Evolutionary conservation across 2,888 invertebrate genomes (phyloP), one percentile per base, ranked within the genome.

Genomic region (Acanthosepion pharaonis): DNA sequence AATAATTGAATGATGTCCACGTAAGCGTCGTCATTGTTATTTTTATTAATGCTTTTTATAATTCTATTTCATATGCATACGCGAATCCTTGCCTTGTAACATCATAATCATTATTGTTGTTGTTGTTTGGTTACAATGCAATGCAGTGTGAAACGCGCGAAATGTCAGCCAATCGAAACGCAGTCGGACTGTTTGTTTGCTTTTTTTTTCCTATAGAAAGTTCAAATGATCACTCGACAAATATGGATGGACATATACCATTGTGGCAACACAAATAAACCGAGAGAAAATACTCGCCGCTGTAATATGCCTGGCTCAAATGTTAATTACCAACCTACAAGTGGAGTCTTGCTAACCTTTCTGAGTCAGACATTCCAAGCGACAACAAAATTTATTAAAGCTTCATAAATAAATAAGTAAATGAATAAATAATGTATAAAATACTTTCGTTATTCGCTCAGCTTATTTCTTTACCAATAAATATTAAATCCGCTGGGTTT

Each of bases 121-220:
- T 78, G 78, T 78, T 78, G n/a, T 78, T 78, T 78, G 33, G 78
- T 78, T 15, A 78, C 78, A 78, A 78, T 78, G 78, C 78, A 78
- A 78, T 78, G 78, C n/a, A 78, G 78, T 78, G 78, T n/a, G n/a
- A 78, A n/a, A 78, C n/a, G 78, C 78, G 78, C 78, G 78, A 78
- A 78, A 78, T 78, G 78, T 78, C 78, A 78, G 78, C 78, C 78
- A 78, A 78, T 78, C 78, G n/a, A n/a, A 78, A 15, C 11, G 78
- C 78, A 78, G n/a, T 78, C 78, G 78, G 23, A 78, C 33, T 78
- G 78, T 78, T 78, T 78, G n/a, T 78, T 78, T 78, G 78, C 18
- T n/a, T 11, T 78, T 78, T n/a, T 78, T 78, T 78, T 15, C n/a
- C n/a, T 0, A 78, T n/a, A 78, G 78, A 78, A 78, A 78, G 78